Percentiles rank a stretch among this genome's conserved stretches.
Conservation (phyloP, 2,113 vertebrate genomes). For the Macaca mulatta region DNA sequence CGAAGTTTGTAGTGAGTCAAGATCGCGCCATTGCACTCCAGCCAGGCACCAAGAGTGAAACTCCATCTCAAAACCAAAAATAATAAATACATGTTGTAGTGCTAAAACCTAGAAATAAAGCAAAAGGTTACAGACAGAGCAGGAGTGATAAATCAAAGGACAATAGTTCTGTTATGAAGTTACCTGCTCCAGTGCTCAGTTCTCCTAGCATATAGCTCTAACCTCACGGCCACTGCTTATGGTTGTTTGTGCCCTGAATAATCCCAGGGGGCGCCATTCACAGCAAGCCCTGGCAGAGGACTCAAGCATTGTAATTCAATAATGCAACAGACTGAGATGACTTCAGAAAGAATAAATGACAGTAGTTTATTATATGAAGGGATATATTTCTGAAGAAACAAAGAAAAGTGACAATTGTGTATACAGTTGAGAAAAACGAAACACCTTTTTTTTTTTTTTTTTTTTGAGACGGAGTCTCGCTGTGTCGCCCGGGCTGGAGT, state of each 20-base stretch:
- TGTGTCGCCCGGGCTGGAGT: too few relatives aligned
- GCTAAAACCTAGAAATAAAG: constrained; percentile 38
- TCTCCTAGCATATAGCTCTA: background rate
- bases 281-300: background rate
- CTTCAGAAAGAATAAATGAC: constrained; percentile 29
- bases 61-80: too few relatives aligned
- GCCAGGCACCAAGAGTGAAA: too few relatives aligned
- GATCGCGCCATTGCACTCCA: too few relatives aligned
- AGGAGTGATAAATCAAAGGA: background rate
- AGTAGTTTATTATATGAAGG: background rate
- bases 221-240: background rate
- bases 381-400: constrained; percentile 36
- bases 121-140: background rate
- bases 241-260: background rate
- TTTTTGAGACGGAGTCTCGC: too few relatives aligned
- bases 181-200: background rate
- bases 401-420: background rate
- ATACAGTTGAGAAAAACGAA: background rate
- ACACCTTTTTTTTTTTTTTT: background rate
- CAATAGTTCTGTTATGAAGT: background rate
- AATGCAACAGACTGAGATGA: background rate
- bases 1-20: too few relatives aligned
- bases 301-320: background rate
- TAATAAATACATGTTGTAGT: background rate
- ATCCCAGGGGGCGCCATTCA: background rate